Percentiles rank a stretch among this genome's conserved stretches.
phyloP scores from a whole-genome alignment of 2,797 vertebrate species.

The Otolemur crassicaudatus region DNA sequence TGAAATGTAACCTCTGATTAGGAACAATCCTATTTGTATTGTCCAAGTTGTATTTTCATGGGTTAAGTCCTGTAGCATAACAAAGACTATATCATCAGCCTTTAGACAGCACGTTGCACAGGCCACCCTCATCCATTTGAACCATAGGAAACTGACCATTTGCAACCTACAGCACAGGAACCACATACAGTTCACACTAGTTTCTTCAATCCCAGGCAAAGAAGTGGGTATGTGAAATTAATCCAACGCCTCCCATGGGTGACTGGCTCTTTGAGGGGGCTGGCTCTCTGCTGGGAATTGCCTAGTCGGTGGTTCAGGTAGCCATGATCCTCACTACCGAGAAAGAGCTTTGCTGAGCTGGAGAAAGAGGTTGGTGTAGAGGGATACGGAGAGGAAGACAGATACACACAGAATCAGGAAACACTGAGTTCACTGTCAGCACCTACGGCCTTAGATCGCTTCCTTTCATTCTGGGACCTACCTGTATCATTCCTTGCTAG shows the following conservation, averaged over 20 bases:
- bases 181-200: background rate
- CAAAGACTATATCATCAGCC: background rate
- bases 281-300: background rate
- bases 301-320: background rate
- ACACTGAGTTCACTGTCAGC: background rate
- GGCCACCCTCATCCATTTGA: background rate
- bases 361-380: background rate
- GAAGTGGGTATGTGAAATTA: background rate
- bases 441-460: background rate
- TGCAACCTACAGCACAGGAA: background rate
- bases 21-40: background rate
- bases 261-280: too few relatives aligned
- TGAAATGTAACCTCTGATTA: constrained; percentile 1
- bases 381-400: background rate
- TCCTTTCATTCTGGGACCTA: background rate
- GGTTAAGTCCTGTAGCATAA: background rate
- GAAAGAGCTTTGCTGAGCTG: background rate
- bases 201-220: background rate
- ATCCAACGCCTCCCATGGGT: background rate
- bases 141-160: background rate
- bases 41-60: background rate
- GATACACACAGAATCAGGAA: background rate
- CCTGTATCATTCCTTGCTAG: background rate
- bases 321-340: background rate
- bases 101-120: background rate